Percentiles rank a stretch among this genome's conserved stretches.
These are phyloP conservation scores for Pseudochromis fuscus DNA, from an alignment of 2,797 vertebrate genomes.

Conservation along the genomic window DNA sequence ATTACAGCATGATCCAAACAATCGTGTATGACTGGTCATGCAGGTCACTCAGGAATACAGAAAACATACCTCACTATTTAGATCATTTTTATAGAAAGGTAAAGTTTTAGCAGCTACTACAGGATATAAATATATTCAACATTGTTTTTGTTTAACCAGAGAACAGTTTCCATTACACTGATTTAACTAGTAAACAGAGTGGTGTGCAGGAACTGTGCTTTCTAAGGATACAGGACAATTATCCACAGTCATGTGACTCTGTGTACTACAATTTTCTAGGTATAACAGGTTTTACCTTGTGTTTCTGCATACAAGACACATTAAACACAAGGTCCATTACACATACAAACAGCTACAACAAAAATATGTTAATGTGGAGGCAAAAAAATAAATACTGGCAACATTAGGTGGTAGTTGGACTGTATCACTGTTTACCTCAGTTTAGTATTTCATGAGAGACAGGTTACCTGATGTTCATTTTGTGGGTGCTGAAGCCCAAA, in stretches of 20 bases:
- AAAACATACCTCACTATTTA: not conserved
- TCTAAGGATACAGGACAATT: not conserved
- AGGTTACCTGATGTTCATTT: conserved; percentile 94
- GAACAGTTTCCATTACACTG: no score
- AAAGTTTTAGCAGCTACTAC: not conserved
- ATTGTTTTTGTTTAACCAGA: no score
- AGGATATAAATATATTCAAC: no score
- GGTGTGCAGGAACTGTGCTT: not conserved
- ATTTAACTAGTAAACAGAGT: not conserved
- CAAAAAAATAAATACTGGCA: accelerated
- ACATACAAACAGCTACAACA: not conserved
- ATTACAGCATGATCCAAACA: not conserved
- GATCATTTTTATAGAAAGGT: not conserved
- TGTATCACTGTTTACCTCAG: not conserved
- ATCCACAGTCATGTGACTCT: not conserved
- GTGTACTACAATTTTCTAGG: no score
- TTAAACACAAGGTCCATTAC: not conserved
- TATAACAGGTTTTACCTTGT: no score
- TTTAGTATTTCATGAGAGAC: not conserved
- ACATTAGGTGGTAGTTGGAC: not conserved
- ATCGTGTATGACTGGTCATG: not conserved
- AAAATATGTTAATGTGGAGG: not conserved
- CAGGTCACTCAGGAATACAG: not conserved
- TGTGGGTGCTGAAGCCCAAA: conserved; percentile 93
- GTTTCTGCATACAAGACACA: no score